Percentiles rank a stretch among this genome's conserved stretches.
Evolutionary conservation across 2,797 vertebrate genomes (phyloP).

Genomic region (Cynopterus sphinx): DNA sequence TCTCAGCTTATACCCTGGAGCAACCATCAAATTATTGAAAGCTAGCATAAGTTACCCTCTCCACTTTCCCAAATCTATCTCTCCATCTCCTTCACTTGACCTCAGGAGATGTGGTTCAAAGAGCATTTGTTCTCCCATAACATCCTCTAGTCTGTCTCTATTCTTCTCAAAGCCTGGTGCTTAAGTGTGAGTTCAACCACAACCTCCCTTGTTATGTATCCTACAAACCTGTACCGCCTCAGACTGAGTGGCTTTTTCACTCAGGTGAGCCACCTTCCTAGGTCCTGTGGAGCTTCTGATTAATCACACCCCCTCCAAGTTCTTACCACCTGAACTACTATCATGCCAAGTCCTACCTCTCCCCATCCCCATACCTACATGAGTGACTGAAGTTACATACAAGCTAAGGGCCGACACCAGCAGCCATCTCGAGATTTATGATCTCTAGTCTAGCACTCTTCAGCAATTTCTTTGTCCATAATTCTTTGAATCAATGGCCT

Average conservation of each 20-base stretch:
- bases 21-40: neutral
- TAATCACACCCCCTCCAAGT: neutral
- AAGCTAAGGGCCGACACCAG: constrained; percentile 2
- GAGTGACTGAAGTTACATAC: neutral
- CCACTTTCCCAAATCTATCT: neutral
- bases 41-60: neutral
- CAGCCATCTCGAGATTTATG: neutral
- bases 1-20: neutral
- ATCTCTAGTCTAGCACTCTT: neutral
- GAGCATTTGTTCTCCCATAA: neutral
- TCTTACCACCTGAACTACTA: neutral
- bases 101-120: neutral
- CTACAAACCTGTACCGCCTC: neutral
- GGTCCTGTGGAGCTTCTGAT: neutral
- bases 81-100: neutral
- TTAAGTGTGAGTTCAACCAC: neutral
- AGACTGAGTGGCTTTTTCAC: neutral
- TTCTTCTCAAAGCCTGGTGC: neutral
- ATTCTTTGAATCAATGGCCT: neutral
- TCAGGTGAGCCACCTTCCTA: neutral
- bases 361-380: neutral
- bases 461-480: neutral
- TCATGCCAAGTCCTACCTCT: neutral
- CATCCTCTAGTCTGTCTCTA: neutral
- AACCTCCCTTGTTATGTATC: neutral